Percentiles rank a stretch among this genome's conserved stretches.
Conservation (phyloP, 2,797 vertebrate species). For the Pangasius krempfi region DNA sequence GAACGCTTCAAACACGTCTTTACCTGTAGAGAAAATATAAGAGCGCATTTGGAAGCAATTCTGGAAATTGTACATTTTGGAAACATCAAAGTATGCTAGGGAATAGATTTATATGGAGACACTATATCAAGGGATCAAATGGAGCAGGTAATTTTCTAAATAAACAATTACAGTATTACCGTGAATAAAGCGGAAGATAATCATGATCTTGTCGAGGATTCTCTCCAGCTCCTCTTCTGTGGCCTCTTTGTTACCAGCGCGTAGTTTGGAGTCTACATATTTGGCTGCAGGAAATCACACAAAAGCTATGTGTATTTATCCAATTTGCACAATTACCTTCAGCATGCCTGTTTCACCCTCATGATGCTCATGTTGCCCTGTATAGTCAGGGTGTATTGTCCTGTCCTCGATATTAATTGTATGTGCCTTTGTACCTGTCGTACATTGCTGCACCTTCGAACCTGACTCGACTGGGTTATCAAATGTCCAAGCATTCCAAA, state of each 20-base stretch:
- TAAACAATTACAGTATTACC: constrained; percentile 72
- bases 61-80: not conserved
- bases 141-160: not conserved
- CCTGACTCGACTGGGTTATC: not conserved
- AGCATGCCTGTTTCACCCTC: not conserved
- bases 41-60: not conserved
- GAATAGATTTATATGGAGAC: not conserved
- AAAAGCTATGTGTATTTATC: not conserved
- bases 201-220: constrained; percentile 99
- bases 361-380: not conserved
- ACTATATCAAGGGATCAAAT: not conserved
- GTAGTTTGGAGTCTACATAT: constrained; percentile 96
- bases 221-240: constrained; percentile 98
- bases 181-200: constrained; percentile 99
- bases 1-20: constrained; percentile 98
- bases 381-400: not conserved
- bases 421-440: not conserved
- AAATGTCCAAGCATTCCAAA: not conserved
- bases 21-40: constrained; percentile 74
- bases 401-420: not conserved
- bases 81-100: not conserved
- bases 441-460: not conserved
- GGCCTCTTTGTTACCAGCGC: constrained; percentile 97
- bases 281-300: constrained; percentile 80
- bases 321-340: not conserved